Evolutionary conservation across 2,797 vertebrate genomes (phyloP).

Genomic region (Otolemur crassicaudatus): DNA sequence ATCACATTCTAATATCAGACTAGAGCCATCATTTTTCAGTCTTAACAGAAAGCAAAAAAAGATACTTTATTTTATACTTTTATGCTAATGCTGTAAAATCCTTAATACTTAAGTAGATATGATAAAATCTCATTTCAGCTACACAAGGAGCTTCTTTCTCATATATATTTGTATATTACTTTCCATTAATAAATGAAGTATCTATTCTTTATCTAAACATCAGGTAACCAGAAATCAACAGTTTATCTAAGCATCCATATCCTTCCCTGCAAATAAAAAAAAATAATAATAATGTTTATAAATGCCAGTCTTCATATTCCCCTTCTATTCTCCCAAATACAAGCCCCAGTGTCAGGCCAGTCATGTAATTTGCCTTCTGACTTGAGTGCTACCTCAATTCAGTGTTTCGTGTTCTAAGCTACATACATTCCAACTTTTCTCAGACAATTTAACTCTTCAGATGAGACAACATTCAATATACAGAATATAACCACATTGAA

Average conservation of each 20-base stretch:
- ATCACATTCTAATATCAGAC: neutral
- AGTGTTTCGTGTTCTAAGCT: conserved; percentile 25
- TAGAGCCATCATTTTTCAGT: neutral
- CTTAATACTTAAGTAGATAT: neutral
- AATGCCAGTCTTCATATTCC: neutral
- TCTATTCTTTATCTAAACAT: neutral
- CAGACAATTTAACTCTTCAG: conserved; percentile 34
- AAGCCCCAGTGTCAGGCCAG: neutral
- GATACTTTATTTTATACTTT: neutral
- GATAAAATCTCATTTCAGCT: neutral
- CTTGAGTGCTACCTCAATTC: neutral
- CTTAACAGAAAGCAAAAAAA: neutral
- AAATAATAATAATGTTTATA: neutral
- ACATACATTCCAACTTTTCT: conserved; percentile 11
- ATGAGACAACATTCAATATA: conserved; percentile 47
- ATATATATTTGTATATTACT: neutral
- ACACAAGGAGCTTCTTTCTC: neutral
- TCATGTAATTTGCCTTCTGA: neutral
- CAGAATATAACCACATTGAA: neutral
- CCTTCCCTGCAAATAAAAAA: neutral
- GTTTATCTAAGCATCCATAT: neutral
- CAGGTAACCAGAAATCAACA: neutral
- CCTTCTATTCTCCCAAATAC: neutral
- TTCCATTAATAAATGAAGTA: neutral
- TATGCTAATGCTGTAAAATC: neutral